A percentile compares a stretch with the other conserved stretches of the same genome.
Evolutionary conservation across 2,113 vertebrate genomes (phyloP).

Genomic region (Nesogale talazaci): DNA sequence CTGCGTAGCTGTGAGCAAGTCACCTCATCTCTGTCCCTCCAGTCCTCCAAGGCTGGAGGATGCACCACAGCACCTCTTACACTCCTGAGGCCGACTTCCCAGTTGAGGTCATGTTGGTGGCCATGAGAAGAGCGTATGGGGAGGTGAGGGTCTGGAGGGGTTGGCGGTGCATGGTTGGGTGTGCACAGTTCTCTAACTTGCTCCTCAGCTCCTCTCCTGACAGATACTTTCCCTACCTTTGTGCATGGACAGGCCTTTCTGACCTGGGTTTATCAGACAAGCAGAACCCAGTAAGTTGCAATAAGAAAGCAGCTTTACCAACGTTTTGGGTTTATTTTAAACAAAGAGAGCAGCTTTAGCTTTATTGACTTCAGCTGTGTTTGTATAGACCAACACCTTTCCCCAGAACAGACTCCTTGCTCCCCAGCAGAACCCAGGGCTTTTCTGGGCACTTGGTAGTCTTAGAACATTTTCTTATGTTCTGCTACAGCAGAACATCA

Average conservation of each 20-base stretch:
- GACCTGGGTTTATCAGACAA: background rate
- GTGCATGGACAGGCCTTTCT: background rate
- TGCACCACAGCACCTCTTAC: background rate
- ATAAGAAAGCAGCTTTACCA: background rate
- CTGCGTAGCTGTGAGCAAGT: background rate
- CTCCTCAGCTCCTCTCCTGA: background rate
- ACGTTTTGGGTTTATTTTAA: too few species aligned
- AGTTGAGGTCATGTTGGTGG: background rate
- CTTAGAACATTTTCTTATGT: background rate
- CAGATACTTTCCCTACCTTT: background rate
- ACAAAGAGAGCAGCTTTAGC: too few species aligned
- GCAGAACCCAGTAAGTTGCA: background rate
- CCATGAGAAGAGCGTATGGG: background rate
- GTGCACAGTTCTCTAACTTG: background rate
- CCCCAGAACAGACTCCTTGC: background rate
- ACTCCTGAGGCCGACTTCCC: background rate
- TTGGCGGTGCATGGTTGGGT: fast-evolving
- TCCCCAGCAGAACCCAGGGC: background rate
- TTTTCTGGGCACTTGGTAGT: background rate
- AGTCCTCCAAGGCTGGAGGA: background rate
- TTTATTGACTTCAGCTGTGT: background rate
- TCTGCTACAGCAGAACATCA: background rate
- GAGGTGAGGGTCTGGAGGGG: background rate
- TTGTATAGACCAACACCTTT: background rate
- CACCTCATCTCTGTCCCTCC: background rate